Evolutionary conservation across 1,140 invertebrate species (phyloP).

Genomic region (Panagrolaimus sp.): DNA sequence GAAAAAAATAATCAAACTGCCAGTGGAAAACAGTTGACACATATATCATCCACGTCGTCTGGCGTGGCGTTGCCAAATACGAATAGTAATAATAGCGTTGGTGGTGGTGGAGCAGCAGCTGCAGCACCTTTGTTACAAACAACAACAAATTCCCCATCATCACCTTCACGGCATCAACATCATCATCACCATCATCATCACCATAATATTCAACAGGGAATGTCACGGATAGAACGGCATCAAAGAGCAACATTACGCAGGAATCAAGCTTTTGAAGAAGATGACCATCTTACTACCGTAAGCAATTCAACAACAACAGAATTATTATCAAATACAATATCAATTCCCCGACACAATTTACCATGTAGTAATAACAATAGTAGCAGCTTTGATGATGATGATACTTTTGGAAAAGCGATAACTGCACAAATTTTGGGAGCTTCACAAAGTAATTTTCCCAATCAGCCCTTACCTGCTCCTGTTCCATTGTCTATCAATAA

Average conservation of each 20-base stretch:
- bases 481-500: constrained; percentile 3
- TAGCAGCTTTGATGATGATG: constrained; percentile 10
- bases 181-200: neutral
- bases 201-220: neutral
- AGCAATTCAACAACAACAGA: neutral
- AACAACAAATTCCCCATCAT: no score
- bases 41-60: neutral
- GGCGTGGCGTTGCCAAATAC: neutral
- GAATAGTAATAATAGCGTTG: neutral
- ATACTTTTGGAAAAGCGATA: neutral
- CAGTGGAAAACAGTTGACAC: neutral
- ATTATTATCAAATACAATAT: neutral
- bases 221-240: neutral
- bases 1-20: neutral
- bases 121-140: neutral
- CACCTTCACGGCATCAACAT: no score
- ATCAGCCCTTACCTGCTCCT: neutral
- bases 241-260: neutral
- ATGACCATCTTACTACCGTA: neutral
- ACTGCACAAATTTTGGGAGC: constrained; percentile 8
- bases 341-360: constrained; percentile 4
- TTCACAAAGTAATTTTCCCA: neutral
- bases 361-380: neutral
- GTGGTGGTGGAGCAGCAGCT: neutral
- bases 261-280: constrained; percentile 4